A percentile compares a stretch with the other conserved stretches of the same genome.
These are phyloP conservation scores for Lepidonotus clava DNA, from an alignment of 2,888 invertebrate genomes.

Conservation along the genomic window DNA sequence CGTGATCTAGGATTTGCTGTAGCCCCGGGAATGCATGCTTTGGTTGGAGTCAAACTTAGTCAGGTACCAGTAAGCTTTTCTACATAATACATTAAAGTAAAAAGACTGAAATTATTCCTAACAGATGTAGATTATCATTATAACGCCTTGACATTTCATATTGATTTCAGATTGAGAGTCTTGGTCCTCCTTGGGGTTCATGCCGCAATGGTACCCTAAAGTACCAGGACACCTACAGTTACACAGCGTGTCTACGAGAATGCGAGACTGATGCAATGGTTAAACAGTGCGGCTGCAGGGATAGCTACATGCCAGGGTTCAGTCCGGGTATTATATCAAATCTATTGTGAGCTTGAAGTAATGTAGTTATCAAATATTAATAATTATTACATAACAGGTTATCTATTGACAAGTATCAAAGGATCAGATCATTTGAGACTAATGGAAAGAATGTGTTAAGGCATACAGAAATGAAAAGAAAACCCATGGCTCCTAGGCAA, in stretches of 20 bases:
- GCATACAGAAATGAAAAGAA: too few relatives aligned
- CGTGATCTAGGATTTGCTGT: slow-evolving; percentile 43
- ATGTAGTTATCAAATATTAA: too few relatives aligned
- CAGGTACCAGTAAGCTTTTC: too few relatives aligned
- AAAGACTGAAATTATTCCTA: too few relatives aligned
- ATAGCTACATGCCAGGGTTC: slow-evolving; percentile 23
- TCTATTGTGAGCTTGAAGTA: not conserved
- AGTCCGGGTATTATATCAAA: not conserved
- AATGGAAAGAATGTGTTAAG: too few relatives aligned
- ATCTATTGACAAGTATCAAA: too few relatives aligned
- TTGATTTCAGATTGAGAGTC: not conserved
- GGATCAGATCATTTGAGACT: too few relatives aligned
- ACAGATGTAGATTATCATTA: too few relatives aligned
- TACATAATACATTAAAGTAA: too few relatives aligned
- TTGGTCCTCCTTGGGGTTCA: slow-evolving; percentile 26
- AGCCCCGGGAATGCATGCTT: slow-evolving; percentile 24
- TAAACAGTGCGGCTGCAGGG: slow-evolving; percentile 16
- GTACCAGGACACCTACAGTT: not conserved
- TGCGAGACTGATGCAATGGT: slow-evolving; percentile 32
- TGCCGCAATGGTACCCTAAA: not conserved
- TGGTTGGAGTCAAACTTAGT: not conserved
- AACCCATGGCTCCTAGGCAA: too few relatives aligned
- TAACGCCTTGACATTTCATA: not conserved
- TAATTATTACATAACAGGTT: too few relatives aligned
- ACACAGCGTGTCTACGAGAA: slow-evolving; percentile 11